phyloP scores from a whole-genome alignment of 2,113 vertebrate genomes.

The Microcebus murinus region DNA sequence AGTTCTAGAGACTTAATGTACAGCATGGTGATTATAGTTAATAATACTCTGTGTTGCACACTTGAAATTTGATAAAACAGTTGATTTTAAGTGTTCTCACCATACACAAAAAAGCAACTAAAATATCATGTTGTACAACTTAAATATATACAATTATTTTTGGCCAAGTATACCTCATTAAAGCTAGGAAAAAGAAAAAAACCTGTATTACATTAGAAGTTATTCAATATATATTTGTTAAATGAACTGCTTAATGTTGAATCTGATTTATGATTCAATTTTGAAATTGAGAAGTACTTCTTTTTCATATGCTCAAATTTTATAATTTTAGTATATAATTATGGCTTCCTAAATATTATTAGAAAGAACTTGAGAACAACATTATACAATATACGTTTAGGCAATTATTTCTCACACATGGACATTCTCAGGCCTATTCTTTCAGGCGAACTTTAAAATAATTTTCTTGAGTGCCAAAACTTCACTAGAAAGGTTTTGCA shows the following conservation, averaged over 20 bases:
- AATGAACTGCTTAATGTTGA: not conserved
- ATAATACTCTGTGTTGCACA: not conserved
- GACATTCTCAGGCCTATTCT: not conserved
- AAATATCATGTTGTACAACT: not conserved
- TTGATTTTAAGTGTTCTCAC: not conserved
- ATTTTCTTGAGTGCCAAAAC: not conserved
- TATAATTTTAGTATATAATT: not conserved
- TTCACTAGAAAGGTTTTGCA: constrained; percentile 3
- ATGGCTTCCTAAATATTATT: not conserved
- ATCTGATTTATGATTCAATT: not conserved
- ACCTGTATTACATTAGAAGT: not conserved
- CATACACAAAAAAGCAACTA: not conserved
- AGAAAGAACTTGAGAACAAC: not conserved
- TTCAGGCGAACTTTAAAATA: not conserved
- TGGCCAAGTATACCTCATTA: not conserved
- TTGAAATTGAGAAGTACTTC: not conserved
- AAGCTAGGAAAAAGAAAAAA: not conserved
- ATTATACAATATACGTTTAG: not conserved
- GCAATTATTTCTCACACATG: not conserved
- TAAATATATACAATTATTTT: not conserved
- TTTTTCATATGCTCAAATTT: not conserved
- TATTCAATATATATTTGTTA: not conserved
- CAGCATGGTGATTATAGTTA: not conserved
- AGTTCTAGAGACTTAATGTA: not conserved
- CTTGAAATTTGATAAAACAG: not conserved